Base-by-base conservation (phyloP, 2,113 vertebrate species). In the Deroptyus accipitrinus region DNA sequence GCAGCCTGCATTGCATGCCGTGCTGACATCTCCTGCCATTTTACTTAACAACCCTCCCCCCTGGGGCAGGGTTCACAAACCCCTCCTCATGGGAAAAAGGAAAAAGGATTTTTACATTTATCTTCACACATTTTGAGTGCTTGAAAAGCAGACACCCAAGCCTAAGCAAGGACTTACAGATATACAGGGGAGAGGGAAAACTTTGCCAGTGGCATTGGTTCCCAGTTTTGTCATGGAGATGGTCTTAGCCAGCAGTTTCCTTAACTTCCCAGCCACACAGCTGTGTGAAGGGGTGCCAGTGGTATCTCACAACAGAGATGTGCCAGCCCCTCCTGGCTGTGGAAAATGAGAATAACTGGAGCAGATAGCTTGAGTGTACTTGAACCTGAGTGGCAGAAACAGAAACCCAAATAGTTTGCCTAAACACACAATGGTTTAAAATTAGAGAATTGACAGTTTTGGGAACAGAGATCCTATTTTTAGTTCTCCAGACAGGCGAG, bases 241-340 rank as follows among this genome's bases (percentile, higher is more conserved):
- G 8, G 17, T 28, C 72, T 86, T 68, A 41, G 48, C 25, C 46
- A 78, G 62, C 55, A 55, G 27, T 39, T 88, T 90, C 69, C 51
- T 62, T 77, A 67, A 77, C 67, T 83, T 94, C 80, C 42, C 69
- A 91, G 66, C 19, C 27, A 8, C 13, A 18, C 2, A 0, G 68
- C 46, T 2, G 0, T 33, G n/a, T 30, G 80, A 95, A 73, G 23
- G 4, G 37, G 39, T 72, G 77, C 77, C 69, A 68, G 33, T n/a
- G 64, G 39, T 61, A 84, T 66, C 77, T 84, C 69, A 86, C 69
- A 88, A 69, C 63, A 75, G 73, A 96, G 86, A 93, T 87, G 86
- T 95, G 89, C 77, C 95, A 95, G 83, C 66, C 83, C 86, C 86
- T 95, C 89, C 89, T 91, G 77, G 62, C 89, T 92, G 77, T 35